Conservation (phyloP, 2,113 vertebrate species). For the Galemys pyrenaicus region DNA sequence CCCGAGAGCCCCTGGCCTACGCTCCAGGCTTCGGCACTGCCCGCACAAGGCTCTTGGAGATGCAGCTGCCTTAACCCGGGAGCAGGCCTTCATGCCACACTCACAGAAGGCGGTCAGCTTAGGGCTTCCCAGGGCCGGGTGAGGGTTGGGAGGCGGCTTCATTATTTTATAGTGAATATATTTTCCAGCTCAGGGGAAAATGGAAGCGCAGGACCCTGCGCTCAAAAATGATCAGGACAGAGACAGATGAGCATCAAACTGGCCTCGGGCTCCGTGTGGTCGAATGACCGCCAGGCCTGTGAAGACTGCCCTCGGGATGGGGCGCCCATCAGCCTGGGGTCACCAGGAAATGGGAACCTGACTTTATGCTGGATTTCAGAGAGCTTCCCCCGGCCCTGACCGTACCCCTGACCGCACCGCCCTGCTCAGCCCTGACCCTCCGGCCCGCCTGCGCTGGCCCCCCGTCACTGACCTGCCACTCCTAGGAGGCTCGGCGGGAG, state of each 20-base stretch:
- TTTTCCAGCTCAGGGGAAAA: not conserved
- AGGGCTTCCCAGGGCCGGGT: no score
- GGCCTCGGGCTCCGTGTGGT: not conserved
- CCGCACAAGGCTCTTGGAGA: not conserved
- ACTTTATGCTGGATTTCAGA: not conserved
- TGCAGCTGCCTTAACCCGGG: not conserved
- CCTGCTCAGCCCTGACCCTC: not conserved
- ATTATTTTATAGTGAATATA: not conserved
- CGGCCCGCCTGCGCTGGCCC: not conserved
- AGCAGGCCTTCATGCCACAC: not conserved
- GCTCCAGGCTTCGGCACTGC: not conserved
- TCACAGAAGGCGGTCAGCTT: not conserved
- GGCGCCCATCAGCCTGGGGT: not conserved
- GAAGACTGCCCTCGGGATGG: not conserved
- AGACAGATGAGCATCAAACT: not conserved
- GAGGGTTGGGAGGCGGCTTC: not conserved
- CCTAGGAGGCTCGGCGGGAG: not conserved
- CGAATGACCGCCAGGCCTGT: not conserved
- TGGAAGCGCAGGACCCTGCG: not conserved
- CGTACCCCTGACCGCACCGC: no score
- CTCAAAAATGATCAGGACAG: not conserved
- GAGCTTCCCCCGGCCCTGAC: not conserved
- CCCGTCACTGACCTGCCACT: conserved; percentile 48
- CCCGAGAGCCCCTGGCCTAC: no score
- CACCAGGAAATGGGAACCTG: not conserved